Evolutionary conservation across 2,797 vertebrate genomes (phyloP), one percentile per base, ranked within the genome.

Genomic region (Notoglanidium macrostoma): DNA sequence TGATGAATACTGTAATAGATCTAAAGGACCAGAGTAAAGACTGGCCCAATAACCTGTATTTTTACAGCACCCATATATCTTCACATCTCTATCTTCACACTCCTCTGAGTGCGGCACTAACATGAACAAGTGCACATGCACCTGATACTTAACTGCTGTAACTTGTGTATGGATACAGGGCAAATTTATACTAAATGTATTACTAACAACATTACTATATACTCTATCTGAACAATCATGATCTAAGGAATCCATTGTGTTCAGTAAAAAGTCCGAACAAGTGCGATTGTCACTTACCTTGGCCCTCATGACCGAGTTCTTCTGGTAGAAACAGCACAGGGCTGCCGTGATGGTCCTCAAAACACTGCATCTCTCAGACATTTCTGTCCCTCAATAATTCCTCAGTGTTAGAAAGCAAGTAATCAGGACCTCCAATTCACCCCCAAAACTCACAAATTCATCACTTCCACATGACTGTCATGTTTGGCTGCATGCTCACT

Each of bases 291-390:
- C 85, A 95, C 98, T 96, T 96, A 99, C 98, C 98, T 99, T 98
- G 91, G 96, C 95, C 87, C 95, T 94, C 87, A 98, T 95, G 92
- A 98, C 88, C 81, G 97, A 95, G 90, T 96, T 98, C 91, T 96
- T 96, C 92, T 97, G 97, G 93, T 98, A 98, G 95, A 98, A 99
- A 93, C 98, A 99, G 92, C 98, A 99, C 90, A 99, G 93, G 12
- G 97, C 97, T 80, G 97, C 96, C 0, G 96, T 95, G 91, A 99
- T 92, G 87, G 95, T 93, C 89, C 97, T 97, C 91, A 98, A 94
- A 87, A 95, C 87, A 89, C 91, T 96, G 94, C 96, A 97, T 89
- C 97, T 95, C 93, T 97, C 97, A 0, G 97, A 96, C 98, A 99
- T 99, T 90, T 93, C 95, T 87, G 14, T 83, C 32, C 32, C 78